These are phyloP conservation scores for Tragelaphus imberbis DNA, from an alignment of 2,113 vertebrate species.

Conservation along the genomic window DNA sequence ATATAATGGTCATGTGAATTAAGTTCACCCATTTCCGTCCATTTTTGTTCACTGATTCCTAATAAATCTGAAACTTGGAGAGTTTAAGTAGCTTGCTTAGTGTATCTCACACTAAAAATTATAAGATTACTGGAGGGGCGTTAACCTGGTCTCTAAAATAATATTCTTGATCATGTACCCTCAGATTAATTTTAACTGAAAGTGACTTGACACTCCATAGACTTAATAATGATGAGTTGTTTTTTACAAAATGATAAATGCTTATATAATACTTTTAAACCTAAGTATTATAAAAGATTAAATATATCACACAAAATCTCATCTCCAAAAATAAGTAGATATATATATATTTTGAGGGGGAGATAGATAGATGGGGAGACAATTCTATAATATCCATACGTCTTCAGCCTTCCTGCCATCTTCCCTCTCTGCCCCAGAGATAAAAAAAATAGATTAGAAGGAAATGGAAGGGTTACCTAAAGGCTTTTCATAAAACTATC, in stretches of 20 bases:
- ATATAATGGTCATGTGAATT: neutral
- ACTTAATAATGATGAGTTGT: neutral
- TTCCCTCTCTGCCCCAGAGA: neutral
- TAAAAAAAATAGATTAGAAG: neutral
- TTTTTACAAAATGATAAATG: neutral
- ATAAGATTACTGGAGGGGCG: neutral
- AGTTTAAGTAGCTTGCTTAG: neutral
- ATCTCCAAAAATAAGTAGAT: conserved; percentile 19
- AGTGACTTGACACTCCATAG: neutral
- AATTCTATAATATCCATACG: neutral
- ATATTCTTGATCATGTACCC: neutral
- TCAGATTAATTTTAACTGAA: neutral
- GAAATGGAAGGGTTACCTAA: neutral
- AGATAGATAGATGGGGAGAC: neutral
- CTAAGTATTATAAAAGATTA: neutral
- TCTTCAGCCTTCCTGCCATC: neutral
- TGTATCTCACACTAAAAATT: neutral
- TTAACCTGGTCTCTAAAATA: neutral
- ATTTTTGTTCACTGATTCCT: neutral
- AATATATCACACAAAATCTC: neutral
- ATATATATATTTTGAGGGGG: neutral
- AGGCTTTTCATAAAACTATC: neutral
- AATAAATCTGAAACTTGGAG: conserved; percentile 2
- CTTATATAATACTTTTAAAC: neutral
- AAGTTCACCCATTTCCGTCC: neutral